Percentiles rank a stretch among this genome's conserved stretches.
phyloP scores from a whole-genome alignment of 1,140 invertebrate species.

The Hypothenemus hampei region DNA sequence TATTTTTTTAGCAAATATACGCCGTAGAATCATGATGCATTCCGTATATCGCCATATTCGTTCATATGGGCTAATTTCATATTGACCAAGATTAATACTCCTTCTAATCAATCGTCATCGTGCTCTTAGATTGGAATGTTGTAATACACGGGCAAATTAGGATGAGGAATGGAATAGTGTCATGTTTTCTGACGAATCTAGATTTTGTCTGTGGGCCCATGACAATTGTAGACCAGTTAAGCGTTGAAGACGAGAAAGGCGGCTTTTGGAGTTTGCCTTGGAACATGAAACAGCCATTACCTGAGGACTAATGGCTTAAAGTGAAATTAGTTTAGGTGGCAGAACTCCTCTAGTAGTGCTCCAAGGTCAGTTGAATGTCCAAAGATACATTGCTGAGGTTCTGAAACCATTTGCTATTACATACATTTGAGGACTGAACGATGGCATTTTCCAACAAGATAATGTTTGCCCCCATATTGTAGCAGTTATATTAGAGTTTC shows the following conservation, averaged over 20 bases:
- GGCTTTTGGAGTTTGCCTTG: not conserved
- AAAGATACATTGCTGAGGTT: not conserved
- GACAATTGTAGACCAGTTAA: not conserved
- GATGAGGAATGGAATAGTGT: not conserved
- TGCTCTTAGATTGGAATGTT: constrained; percentile 5
- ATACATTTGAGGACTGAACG: not conserved
- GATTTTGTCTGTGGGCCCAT: not conserved
- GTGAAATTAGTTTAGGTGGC: not conserved
- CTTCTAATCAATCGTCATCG: constrained; percentile 3
- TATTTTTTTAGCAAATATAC: not conserved
- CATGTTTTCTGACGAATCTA: not conserved
- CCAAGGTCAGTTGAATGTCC: not conserved
- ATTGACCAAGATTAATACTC: constrained; percentile 6
- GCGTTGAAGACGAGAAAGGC: not conserved
- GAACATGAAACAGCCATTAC: not conserved
- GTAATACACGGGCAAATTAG: constrained; percentile 4
- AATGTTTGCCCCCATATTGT: not conserved
- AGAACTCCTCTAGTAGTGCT: not conserved
- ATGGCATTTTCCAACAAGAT: not conserved
- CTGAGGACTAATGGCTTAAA: not conserved
- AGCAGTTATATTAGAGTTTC: constrained; percentile 6
- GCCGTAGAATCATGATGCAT: not conserved
- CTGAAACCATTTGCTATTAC: not conserved
- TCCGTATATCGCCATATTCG: not conserved
- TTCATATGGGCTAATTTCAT: not conserved